Conservation (phyloP, 30 jellyfish, hydroid and myxozoan genomes). For the Sanderia malayensis region DNA sequence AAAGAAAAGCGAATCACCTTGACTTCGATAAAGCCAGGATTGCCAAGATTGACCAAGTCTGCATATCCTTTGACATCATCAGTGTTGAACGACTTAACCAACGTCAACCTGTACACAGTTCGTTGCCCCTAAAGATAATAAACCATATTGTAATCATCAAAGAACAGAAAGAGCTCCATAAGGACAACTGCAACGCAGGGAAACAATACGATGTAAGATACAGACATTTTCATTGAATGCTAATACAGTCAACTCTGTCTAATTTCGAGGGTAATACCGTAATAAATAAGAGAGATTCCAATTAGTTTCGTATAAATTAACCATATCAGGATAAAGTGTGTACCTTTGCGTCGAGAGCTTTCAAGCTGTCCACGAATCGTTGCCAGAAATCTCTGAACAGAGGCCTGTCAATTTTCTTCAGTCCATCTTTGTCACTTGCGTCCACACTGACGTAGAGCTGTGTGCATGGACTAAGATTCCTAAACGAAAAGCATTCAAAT, state of each 20-base stretch:
- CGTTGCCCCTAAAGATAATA: slow-evolving; percentile 99
- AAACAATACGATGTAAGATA: too few relatives aligned
- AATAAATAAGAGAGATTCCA: too few relatives aligned
- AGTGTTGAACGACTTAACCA: slow-evolving; percentile 88
- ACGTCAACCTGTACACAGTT: slow-evolving; percentile 94
- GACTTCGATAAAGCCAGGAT: slow-evolving; percentile 97
- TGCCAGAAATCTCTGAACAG: slow-evolving; percentile 97
- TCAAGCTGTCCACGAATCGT: slow-evolving; percentile 83
- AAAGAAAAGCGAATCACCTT: slow-evolving; percentile 51
- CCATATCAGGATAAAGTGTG: background rate
- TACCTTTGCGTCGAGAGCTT: slow-evolving; percentile 88
- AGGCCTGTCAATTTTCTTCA: slow-evolving; percentile 96
- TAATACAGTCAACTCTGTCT: too few relatives aligned
- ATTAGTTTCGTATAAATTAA: too few relatives aligned
- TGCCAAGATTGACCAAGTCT: slow-evolving; percentile 80
- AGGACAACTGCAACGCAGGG: too few relatives aligned
- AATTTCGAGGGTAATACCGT: too few relatives aligned
- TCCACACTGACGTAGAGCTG: slow-evolving; percentile 99
- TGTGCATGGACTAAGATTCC: slow-evolving; percentile 90
- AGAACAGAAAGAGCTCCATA: too few relatives aligned
- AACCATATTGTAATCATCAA: too few relatives aligned
- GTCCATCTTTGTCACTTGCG: slow-evolving; percentile 94
- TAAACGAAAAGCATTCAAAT: too few relatives aligned
- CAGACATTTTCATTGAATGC: too few relatives aligned
- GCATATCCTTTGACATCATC: slow-evolving; percentile 94